Percentiles rank a stretch among this genome's conserved stretches.
Conservation (phyloP, 2,113 vertebrate species). For the Psephotus haematonotus region DNA sequence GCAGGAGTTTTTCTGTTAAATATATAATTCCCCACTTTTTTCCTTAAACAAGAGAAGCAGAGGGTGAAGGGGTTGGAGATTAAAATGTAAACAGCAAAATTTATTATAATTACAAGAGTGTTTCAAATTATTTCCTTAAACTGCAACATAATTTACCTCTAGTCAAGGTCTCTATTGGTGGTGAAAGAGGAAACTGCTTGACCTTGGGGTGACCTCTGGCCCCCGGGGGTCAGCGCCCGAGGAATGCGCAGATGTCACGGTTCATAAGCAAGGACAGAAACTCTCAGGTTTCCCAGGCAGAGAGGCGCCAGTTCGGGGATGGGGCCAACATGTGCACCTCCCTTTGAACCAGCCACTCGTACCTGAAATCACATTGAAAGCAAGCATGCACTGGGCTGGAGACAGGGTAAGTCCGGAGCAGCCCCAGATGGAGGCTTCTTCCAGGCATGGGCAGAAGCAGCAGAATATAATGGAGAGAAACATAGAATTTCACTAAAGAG, state of each 20-base stretch:
- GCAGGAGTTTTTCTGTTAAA: conserved; percentile 51
- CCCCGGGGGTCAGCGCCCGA: conserved; percentile 80
- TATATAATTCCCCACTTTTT: conserved; percentile 42
- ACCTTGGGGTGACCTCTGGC: conserved; percentile 81
- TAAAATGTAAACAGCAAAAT: conserved; percentile 83
- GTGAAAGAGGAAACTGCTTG: conserved; percentile 84
- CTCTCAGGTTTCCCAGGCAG: conserved; percentile 83
- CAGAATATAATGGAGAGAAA: background rate
- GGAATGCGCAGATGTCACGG: conserved; percentile 89
- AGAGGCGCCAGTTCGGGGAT: conserved; percentile 81
- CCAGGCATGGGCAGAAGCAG: background rate
- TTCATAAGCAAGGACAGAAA: conserved; percentile 79
- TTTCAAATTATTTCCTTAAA: conserved; percentile 82
- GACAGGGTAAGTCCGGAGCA: background rate
- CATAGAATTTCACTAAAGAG: fast-evolving
- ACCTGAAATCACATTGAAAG: conserved; percentile 63
- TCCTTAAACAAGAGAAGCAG: conserved; percentile 53
- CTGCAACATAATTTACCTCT: conserved; percentile 75
- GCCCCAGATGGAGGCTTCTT: background rate
- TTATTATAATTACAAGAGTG: conserved; percentile 83
- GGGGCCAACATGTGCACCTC: conserved; percentile 76
- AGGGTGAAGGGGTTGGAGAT: conserved; percentile 77
- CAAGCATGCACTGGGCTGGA: background rate
- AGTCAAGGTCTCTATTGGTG: conserved; percentile 78
- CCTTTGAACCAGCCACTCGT: conserved; percentile 69